Evolutionary conservation across 2,888 invertebrate species (phyloP).

Genomic region (Abrostola tripartita): DNA sequence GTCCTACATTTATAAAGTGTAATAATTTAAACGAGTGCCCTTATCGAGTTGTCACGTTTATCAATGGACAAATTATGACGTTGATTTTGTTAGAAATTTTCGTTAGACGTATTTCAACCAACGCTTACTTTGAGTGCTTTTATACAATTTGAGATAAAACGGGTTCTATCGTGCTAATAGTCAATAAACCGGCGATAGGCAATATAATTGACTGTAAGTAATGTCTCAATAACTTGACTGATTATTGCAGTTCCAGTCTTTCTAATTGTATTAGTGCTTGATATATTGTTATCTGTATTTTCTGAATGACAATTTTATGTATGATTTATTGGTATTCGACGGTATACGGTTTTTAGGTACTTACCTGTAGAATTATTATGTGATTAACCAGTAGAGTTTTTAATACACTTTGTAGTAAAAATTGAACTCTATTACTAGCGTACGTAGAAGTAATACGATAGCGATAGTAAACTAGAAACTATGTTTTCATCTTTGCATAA

Average conservation of each 20-base stretch:
- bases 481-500: too few relatives aligned
- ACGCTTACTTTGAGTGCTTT: conserved; percentile 21
- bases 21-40: neutral
- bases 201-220: conserved; percentile 37
- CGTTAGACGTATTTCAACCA: conserved; percentile 3
- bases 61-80: conserved; percentile 2
- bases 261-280: conserved; percentile 17
- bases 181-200: conserved; percentile 19
- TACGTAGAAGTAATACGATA: too few relatives aligned
- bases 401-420: too few relatives aligned
- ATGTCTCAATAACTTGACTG: conserved; percentile 45
- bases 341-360: neutral
- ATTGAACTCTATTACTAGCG: too few relatives aligned
- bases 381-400: too few relatives aligned
- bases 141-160: conserved; percentile 26
- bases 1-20: neutral
- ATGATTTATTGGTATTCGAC: neutral
- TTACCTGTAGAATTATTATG: neutral
- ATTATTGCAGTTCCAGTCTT: conserved; percentile 29
- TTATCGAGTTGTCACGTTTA: neutral
- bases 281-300: conserved; percentile 9
- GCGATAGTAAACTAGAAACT: too few relatives aligned
- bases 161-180: conserved; percentile 15
- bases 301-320: conserved; percentile 26
- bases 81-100: neutral